phyloP scores from a whole-genome alignment of 2,888 invertebrate genomes.

The Lissocephala sabroskyi region DNA sequence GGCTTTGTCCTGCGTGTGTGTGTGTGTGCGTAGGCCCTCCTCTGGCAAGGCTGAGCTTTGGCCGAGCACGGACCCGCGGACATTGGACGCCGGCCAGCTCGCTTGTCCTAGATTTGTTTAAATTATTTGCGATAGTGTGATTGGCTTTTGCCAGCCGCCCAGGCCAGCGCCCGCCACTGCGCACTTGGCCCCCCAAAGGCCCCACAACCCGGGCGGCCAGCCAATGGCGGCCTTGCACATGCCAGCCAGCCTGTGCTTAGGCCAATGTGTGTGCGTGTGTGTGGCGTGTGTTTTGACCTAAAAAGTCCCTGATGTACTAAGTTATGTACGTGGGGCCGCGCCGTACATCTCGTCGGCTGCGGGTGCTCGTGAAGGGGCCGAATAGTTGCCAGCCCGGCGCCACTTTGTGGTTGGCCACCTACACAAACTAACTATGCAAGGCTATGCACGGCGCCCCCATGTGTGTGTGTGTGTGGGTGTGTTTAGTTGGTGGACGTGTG shows the following conservation, averaged over 20 bases:
- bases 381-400: too few relatives aligned
- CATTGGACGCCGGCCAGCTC: slow-evolving; percentile 25
- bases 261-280: slow-evolving; percentile 36
- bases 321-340: slow-evolving; percentile 21
- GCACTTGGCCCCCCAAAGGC: slow-evolving; percentile 5
- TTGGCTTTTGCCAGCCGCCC: slow-evolving; percentile 64
- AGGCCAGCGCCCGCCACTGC: slow-evolving; percentile 13
- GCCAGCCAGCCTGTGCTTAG: slow-evolving; percentile 40
- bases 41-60: slow-evolving; percentile 26
- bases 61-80: slow-evolving; percentile 21
- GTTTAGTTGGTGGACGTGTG: too few relatives aligned
- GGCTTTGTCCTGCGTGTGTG: slow-evolving; percentile 19
- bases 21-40: slow-evolving; percentile 47
- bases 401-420: background rate
- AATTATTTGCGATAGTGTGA: slow-evolving; percentile 73
- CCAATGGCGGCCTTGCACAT: slow-evolving; percentile 66
- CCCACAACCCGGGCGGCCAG: slow-evolving; percentile 42
- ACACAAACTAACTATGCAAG: background rate
- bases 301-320: too few relatives aligned
- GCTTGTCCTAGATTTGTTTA: slow-evolving; percentile 72
- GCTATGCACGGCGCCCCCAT: too few relatives aligned
- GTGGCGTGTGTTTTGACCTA: slow-evolving; percentile 2
- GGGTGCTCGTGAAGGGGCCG: too few relatives aligned
- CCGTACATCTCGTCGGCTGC: slow-evolving; percentile 16
- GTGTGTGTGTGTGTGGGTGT: too few relatives aligned